These are phyloP conservation scores for Paramuricea clavata DNA, from an alignment of 92 coral and sea anemone genomes.

Conservation along the genomic window DNA sequence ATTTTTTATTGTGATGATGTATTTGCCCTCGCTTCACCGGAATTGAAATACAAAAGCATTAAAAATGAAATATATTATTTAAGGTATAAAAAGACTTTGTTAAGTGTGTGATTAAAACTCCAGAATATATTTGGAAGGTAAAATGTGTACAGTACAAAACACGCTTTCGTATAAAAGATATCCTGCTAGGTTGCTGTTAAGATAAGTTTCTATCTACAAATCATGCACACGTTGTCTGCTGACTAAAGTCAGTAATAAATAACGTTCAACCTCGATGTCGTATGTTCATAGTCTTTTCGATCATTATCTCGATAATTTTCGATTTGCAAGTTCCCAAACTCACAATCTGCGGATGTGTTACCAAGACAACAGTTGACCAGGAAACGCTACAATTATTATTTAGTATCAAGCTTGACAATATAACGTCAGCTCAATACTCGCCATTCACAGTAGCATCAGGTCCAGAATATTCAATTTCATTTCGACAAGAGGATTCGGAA, in stretches of 20 bases:
- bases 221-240: not conserved
- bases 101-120: constrained; percentile 14
- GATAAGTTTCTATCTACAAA: constrained; percentile 9
- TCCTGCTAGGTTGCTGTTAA: not conserved
- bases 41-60: constrained; percentile 21
- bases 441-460: not conserved
- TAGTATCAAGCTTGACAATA: not conserved
- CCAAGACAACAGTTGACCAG: not conserved
- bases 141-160: constrained; percentile 21
- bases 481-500: not conserved
- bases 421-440: not conserved
- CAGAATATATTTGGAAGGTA: constrained; percentile 19
- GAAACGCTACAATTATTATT: not conserved
- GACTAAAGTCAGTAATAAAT: not conserved
- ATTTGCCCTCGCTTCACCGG: constrained; percentile 37
- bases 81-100: not conserved
- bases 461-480: not conserved
- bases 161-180: not conserved
- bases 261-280: not conserved
- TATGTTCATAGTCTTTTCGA: not conserved
- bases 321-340: not conserved
- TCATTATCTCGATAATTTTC: not conserved
- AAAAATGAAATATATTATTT: constrained; percentile 36
- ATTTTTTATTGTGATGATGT: constrained; percentile 16
- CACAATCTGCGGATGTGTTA: not conserved